phyloP scores from a whole-genome alignment of 1,140 invertebrate genomes.

The Batillaria attramentaria region DNA sequence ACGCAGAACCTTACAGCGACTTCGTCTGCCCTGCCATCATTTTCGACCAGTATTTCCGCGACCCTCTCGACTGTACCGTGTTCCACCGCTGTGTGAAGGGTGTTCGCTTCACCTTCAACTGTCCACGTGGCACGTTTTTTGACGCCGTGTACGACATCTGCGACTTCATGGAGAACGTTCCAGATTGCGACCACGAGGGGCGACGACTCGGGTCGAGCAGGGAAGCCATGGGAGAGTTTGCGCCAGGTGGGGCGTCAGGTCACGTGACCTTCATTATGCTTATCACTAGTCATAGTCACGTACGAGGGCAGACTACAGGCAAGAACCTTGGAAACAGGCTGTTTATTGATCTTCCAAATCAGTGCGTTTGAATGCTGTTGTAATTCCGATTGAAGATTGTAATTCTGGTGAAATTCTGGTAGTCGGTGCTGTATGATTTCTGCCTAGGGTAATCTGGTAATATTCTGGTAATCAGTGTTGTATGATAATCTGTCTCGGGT shows the following conservation, averaged over 20 bases:
- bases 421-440: too few species aligned
- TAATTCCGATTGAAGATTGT: too few species aligned
- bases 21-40: conserved; percentile 37
- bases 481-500: too few species aligned
- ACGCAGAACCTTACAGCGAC: neutral
- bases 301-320: too few species aligned
- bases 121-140: conserved; percentile 45
- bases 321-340: too few species aligned
- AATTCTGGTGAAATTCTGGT: too few species aligned
- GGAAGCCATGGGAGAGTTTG: neutral
- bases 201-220: conserved; percentile 1
- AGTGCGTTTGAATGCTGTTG: too few species aligned
- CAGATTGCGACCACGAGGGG: conserved; percentile 31
- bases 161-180: conserved; percentile 32
- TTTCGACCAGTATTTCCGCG: conserved; percentile 37
- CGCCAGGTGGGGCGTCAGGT: too few species aligned
- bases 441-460: too few species aligned
- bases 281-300: too few species aligned
- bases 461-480: too few species aligned
- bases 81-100: conserved; percentile 44
- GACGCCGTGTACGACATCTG: conserved; percentile 31
- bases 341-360: neutral
- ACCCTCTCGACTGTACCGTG: conserved; percentile 34
- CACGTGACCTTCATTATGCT: too few species aligned
- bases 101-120: conserved; percentile 36